Evolutionary conservation across 2,888 invertebrate species (phyloP).

Genomic region (Caenorhabditis sp.): DNA sequence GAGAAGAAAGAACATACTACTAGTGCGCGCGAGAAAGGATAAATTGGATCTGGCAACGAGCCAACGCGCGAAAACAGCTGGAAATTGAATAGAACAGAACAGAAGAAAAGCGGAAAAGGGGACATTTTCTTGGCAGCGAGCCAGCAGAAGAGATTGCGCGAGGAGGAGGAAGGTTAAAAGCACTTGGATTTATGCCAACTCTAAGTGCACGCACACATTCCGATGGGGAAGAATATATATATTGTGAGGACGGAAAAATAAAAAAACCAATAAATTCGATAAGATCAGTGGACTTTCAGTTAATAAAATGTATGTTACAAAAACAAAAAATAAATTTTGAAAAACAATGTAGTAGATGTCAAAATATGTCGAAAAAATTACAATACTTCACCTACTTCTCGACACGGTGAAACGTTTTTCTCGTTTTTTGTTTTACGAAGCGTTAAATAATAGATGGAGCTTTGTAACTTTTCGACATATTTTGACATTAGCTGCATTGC

Average conservation of each 20-base stretch:
- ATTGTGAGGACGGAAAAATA: background rate
- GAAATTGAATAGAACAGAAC: background rate
- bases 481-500: too few species aligned
- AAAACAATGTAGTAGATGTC: too few species aligned
- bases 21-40: background rate
- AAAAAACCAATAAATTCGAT: background rate
- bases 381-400: too few species aligned
- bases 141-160: conserved; percentile 23
- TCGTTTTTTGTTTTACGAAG: too few species aligned
- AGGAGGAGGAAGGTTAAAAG: conserved; percentile 9
- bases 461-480: too few species aligned
- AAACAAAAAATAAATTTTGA: too few species aligned
- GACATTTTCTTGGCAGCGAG: conserved; percentile 5
- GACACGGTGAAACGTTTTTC: too few species aligned
- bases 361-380: too few species aligned
- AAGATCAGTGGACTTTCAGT: background rate
- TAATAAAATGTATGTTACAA: too few species aligned
- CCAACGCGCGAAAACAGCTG: conserved; percentile 1
- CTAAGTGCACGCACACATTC: background rate
- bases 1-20: background rate
- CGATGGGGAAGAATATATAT: background rate
- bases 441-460: too few species aligned
- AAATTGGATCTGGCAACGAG: background rate
- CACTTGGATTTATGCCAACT: background rate
- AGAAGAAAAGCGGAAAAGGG: too few species aligned